Base-by-base conservation (phyloP, 2,797 vertebrate genomes). In the Dendrocincla tyrannina region DNA sequence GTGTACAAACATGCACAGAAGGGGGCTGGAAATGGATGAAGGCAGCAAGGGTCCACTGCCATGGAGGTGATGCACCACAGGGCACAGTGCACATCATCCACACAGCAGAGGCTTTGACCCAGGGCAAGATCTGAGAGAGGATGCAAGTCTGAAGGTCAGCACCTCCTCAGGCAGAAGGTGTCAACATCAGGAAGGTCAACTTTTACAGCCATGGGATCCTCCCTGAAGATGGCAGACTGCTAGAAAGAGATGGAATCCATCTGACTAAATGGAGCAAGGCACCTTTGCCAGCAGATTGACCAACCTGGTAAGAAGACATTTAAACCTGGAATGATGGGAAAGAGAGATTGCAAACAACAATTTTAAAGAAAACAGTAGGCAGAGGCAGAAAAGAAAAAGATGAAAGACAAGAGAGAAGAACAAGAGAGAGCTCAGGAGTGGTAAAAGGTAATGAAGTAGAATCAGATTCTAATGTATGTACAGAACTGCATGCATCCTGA, bases 91-190 rank as follows among this genome's bases (percentile, higher is more conserved):
- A 23, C 25, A 13, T 50, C 50, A 33, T 6, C 22, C 13, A 17
- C 37, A 25, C 12, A 70, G 30, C 0, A 3, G 11, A 62, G 10
- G 1, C 14, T 77, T 89, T 0, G 0, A 58, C 10, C 5, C 27
- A 50, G 47, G 77, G 15, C 15, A 27, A 46, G 42, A 42, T 22
- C 32, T 35, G 28, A 70, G 24, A 19, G 17, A 44, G 7, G 16
- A 56, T 35, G 37, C 13, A 39, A 33, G 4, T 88, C 49, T 73
- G 24, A 8, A 79, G 22, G 32, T 70, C 22, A 44, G 24, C 35
- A 64, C 3, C 18, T 59, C 16, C n/a, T 78, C 53, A 39, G 4
- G 1, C 22, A 59, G 13, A 17, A 62, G 27, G 2, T 17, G 10
- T 50, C 20, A 59, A 11, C 24, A 42, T 50, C 20, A 27, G 20